Conservation (phyloP, 35 echinoderm and acorn worm genomes). For the Ptychodera flava region DNA sequence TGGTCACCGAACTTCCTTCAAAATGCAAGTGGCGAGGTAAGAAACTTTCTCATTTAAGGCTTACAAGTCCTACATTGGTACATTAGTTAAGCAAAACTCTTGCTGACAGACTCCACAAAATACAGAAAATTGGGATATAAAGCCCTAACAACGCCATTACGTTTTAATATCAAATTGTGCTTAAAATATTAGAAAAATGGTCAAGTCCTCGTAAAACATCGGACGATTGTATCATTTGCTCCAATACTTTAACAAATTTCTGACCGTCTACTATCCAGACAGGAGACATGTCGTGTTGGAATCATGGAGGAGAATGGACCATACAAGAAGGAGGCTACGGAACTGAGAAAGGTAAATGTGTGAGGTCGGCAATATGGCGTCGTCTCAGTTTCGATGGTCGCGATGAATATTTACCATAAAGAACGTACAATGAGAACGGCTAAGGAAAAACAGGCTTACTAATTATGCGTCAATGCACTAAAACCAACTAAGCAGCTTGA, state of each 20-base stretch:
- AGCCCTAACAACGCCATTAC: background rate
- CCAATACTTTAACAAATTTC: too few relatives aligned
- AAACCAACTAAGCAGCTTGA: background rate
- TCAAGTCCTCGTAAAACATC: background rate
- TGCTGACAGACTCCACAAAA: background rate
- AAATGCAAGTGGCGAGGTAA: constrained; percentile 84
- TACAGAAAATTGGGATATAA: background rate
- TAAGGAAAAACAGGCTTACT: background rate
- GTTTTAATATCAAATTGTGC: background rate
- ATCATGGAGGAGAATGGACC: constrained; percentile 65
- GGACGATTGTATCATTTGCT: too few relatives aligned
- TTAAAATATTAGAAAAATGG: background rate
- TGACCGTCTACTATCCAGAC: too few relatives aligned
- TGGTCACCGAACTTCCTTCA: constrained; percentile 84
- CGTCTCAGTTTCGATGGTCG: background rate
- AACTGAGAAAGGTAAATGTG: constrained; percentile 64
- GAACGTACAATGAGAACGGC: background rate
- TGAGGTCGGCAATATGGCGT: background rate
- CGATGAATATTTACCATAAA: background rate
- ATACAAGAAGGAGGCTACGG: constrained; percentile 57
- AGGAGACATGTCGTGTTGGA: constrained; percentile 70
- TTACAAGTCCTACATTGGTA: background rate
- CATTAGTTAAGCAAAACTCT: background rate
- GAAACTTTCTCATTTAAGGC: background rate
- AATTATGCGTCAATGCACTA: background rate